Conservation (phyloP, 2,888 invertebrate species). For the Nomada flava region DNA sequence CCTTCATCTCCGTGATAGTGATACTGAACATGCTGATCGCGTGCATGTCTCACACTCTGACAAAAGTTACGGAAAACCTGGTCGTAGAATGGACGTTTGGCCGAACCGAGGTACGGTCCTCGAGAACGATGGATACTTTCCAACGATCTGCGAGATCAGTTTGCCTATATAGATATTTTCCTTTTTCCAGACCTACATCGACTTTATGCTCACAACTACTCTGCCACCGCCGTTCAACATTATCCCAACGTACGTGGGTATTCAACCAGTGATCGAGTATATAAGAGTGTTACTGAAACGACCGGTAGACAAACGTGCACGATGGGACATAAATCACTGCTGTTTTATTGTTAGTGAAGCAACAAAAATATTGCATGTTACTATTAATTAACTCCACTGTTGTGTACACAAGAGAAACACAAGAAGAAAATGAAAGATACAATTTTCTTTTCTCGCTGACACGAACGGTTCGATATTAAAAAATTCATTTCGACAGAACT, state of each 20-base stretch:
- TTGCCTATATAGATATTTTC: neutral
- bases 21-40: slow-evolving; percentile 92
- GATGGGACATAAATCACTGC: slow-evolving; percentile 85
- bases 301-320: slow-evolving; percentile 82
- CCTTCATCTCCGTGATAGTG: slow-evolving; percentile 90
- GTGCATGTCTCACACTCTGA: slow-evolving; percentile 92
- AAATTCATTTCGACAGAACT: neutral
- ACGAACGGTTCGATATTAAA: neutral
- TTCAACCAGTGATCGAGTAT: slow-evolving; percentile 85
- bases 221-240: slow-evolving; percentile 91
- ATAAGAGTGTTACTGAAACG: slow-evolving; percentile 82
- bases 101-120: slow-evolving; percentile 86
- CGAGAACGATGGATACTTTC: neutral
- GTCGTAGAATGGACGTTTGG: slow-evolving; percentile 92
- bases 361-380: too few relatives aligned
- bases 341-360: slow-evolving; percentile 81
- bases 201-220: slow-evolving; percentile 89
- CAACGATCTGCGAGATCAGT: neutral
- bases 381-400: too few relatives aligned
- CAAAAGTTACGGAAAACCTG: slow-evolving; percentile 88
- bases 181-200: slow-evolving; percentile 86
- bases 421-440: too few relatives aligned
- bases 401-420: too few relatives aligned
- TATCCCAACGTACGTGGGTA: slow-evolving; percentile 86
- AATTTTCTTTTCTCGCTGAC: too few relatives aligned